Evolutionary conservation across 2,888 invertebrate species (phyloP).

Genomic region (Xestobium rufovillosum): DNA sequence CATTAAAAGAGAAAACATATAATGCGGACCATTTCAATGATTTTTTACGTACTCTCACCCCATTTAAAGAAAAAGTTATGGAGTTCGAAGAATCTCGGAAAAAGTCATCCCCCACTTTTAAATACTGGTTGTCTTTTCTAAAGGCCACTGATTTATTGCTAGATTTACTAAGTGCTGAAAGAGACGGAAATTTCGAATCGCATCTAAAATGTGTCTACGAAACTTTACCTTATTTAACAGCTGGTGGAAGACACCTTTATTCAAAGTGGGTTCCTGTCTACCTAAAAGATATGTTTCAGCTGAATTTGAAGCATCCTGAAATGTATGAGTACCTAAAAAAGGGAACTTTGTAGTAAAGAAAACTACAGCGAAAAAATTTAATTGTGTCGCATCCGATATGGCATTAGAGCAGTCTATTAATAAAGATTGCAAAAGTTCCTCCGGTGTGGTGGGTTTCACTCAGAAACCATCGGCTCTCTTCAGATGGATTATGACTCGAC

Average conservation of each 20-base stretch:
- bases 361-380: slow-evolving; percentile 18
- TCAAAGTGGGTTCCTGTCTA: slow-evolving; percentile 19
- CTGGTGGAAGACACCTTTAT: slow-evolving; percentile 19
- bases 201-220: slow-evolving; percentile 16
- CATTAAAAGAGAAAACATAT: too few relatives aligned
- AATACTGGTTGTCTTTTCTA: slow-evolving; percentile 18
- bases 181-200: slow-evolving; percentile 16
- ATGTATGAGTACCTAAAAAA: slow-evolving; percentile 16
- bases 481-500: slow-evolving; percentile 12
- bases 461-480: slow-evolving; percentile 13
- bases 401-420: slow-evolving; percentile 24
- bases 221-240: slow-evolving; percentile 17
- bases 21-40: not conserved
- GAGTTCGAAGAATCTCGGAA: slow-evolving; percentile 7
- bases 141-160: slow-evolving; percentile 14
- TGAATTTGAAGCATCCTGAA: slow-evolving; percentile 14
- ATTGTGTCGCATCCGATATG: slow-evolving; percentile 23
- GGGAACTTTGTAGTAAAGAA: slow-evolving; percentile 22
- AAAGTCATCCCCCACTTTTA: slow-evolving; percentile 12
- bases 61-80: too few relatives aligned
- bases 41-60: not conserved
- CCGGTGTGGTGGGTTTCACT: slow-evolving; percentile 18
- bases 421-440: slow-evolving; percentile 20
- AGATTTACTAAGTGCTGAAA: slow-evolving; percentile 14
- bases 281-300: slow-evolving; percentile 15